phyloP scores from a whole-genome alignment of 2,113 vertebrate species.

The Porphyrio hochstetteri region DNA sequence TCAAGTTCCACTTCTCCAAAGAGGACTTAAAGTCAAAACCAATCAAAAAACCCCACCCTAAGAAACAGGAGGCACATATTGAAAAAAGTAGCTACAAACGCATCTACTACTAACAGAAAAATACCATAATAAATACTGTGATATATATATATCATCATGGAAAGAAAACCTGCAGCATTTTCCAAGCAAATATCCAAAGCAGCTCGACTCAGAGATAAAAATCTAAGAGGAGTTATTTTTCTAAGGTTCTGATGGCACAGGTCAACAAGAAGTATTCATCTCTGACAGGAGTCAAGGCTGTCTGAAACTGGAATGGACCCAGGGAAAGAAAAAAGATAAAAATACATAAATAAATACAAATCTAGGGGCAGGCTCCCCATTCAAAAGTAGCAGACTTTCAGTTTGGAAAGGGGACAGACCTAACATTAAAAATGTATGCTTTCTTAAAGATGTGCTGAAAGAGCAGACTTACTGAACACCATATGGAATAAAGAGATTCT shows the following conservation, averaged over 20 bases:
- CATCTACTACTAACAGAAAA: neutral
- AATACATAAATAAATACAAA: neutral
- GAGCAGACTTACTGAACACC: neutral
- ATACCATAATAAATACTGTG: neutral
- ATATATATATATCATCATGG: neutral
- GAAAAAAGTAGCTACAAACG: neutral
- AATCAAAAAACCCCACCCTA: neutral
- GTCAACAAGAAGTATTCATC: neutral
- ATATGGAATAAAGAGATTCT: slow-evolving; percentile 9
- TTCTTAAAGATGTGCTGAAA: neutral
- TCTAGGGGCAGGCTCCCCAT: neutral
- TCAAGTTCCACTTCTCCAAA: neutral
- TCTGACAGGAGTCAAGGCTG: neutral
- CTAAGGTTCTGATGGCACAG: neutral
- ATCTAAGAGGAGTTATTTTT: neutral
- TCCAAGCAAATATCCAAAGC: neutral
- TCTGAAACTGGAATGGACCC: neutral
- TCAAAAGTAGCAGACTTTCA: neutral
- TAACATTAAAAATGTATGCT: neutral
- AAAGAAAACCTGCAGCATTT: neutral
- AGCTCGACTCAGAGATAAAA: neutral
- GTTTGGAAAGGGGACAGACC: neutral
- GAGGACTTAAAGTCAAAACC: no score
- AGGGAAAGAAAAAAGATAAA: neutral
- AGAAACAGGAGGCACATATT: neutral